Evolutionary conservation across 2,113 vertebrate species (phyloP).

Genomic region (Pteronura brasiliensis): DNA sequence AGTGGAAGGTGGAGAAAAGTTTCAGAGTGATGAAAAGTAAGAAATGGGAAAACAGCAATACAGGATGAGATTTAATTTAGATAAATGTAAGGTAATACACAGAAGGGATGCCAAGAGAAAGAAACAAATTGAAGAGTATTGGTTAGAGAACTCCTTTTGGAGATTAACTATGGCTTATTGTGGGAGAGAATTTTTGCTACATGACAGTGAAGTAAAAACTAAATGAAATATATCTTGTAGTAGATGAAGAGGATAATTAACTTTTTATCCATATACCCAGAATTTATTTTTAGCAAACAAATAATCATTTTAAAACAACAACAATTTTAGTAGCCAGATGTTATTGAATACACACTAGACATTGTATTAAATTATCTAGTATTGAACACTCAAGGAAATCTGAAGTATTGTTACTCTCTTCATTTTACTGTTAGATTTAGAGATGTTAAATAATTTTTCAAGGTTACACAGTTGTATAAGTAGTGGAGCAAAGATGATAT

Average conservation of each 20-base stretch:
- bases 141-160: background rate
- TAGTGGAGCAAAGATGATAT: background rate
- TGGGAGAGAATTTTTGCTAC: background rate
- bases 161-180: background rate
- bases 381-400: background rate
- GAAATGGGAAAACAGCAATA: conserved; percentile 33
- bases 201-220: background rate
- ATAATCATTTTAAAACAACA: background rate
- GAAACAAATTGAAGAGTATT: background rate
- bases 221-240: background rate
- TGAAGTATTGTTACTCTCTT: background rate
- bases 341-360: background rate
- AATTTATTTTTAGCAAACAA: background rate
- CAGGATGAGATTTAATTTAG: conserved; percentile 42
- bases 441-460: background rate
- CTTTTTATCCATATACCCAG: background rate
- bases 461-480: background rate
- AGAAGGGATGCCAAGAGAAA: background rate
- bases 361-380: background rate
- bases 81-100: conserved; percentile 33
- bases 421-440: background rate
- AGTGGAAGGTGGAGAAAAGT: background rate
- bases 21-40: conserved; percentile 48
- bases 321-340: background rate
- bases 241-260: background rate